These are phyloP conservation scores for Cyphomyrmex costatus DNA, from an alignment of 1,140 invertebrate genomes.

Conservation along the genomic window DNA sequence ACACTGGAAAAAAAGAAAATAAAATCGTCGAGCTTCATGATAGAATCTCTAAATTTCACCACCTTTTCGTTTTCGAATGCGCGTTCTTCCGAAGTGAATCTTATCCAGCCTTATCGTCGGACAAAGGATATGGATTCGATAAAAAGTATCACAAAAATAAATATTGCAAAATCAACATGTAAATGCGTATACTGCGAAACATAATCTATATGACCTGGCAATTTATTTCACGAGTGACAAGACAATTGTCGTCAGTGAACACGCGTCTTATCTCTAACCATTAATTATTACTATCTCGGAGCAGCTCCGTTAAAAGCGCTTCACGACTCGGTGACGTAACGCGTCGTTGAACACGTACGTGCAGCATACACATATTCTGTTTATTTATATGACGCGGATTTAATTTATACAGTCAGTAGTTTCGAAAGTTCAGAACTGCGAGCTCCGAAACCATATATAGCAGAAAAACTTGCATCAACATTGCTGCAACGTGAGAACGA, in stretches of 20 bases:
- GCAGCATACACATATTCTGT: neutral
- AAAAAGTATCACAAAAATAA: neutral
- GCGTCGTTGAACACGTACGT: neutral
- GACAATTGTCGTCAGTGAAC: neutral
- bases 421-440: neutral
- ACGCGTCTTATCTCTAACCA: neutral
- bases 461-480: too few species aligned
- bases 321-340: slow-evolving; percentile 12
- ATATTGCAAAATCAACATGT: too few species aligned
- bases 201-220: neutral
- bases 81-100: neutral
- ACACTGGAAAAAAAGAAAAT: slow-evolving; percentile 82
- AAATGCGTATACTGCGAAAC: neutral
- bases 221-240: neutral
- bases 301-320: neutral
- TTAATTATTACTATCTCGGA: neutral
- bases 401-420: neutral
- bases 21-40: slow-evolving; percentile 66
- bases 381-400: slow-evolving; percentile 4
- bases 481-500: too few species aligned
- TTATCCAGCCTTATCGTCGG: too few species aligned
- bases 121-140: neutral
- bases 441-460: neutral
- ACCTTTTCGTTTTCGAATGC: neutral
- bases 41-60: neutral